Evolutionary conservation across 2,888 invertebrate species (phyloP), one percentile per base, ranked within the genome.

Genomic region (Tanaodytes sp.): DNA sequence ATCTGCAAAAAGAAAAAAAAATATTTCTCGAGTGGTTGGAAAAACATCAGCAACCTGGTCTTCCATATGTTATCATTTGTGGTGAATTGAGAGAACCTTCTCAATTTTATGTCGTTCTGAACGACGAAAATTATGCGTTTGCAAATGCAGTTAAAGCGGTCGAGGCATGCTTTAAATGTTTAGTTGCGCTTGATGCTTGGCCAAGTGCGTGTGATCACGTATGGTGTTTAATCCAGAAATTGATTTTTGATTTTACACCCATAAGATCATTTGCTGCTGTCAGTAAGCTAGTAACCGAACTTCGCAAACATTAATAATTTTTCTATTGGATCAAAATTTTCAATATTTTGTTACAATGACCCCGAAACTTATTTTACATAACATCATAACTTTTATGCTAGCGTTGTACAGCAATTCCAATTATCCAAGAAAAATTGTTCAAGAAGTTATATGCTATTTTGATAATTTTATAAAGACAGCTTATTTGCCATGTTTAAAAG

Each of bases 91-190:
- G 23, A 11, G n/a, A 9, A 11, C 14, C 15, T 16, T 11, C 11
- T 6, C 39, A 37, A 39, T 15, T 37, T 27, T 39, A 39, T 12
- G 37, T 51, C 27, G 23, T 23, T 20, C 20, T 49, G 1, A 49
- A 49, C 20, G 14, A 18, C 9, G 12, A 19, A 12, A 18, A 20
- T 11, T 51, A 39, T 51, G 8, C 16, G 1, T 51, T 39, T 20
- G 16, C 39, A 4, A 27, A 39, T 39, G 39, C 51, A 5, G 1
- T 51, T 9, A 39, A 39, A 51, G 51, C 51, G 11, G 23, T 39
- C 9, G 51, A 51, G 39, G 37, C 51, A 27, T 51, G 37, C 27
- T 39, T 39, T 15, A 51, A 51, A 51, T 51, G 39, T 16, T 27
- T 51, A 23, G 2, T 51, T 6, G 27, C 39, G 1, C 8, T 51